Percentiles rank a stretch among this genome's conserved stretches.
Evolutionary conservation across 1,140 invertebrate genomes (phyloP).

Genomic region (Nymphalis io): DNA sequence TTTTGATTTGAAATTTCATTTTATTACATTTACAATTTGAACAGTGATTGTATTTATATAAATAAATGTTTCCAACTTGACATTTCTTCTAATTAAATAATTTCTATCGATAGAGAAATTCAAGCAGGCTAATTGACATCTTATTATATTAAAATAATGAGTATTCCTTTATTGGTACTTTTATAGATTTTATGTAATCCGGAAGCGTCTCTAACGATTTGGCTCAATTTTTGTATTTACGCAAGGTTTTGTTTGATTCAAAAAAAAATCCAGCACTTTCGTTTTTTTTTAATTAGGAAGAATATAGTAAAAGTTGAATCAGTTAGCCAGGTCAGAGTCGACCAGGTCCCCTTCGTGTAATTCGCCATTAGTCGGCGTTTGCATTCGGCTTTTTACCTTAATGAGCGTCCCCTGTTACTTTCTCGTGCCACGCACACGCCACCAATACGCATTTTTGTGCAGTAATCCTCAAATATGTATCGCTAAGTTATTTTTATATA

Average conservation of each 20-base stretch:
- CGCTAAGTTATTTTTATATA: not conserved
- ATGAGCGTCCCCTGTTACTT: slow-evolving; percentile 69
- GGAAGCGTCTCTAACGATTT: too few species aligned
- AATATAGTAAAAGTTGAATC: slow-evolving; percentile 16
- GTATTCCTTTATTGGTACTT: too few species aligned
- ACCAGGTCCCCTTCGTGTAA: slow-evolving; percentile 74
- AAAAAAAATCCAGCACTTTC: slow-evolving; percentile 3
- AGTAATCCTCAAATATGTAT: slow-evolving; percentile 40
- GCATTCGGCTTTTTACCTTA: slow-evolving; percentile 80
- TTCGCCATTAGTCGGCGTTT: slow-evolving; percentile 79
- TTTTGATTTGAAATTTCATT: too few species aligned
- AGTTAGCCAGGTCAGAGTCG: slow-evolving; percentile 29
- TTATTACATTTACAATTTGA: not conserved
- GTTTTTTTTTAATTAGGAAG: slow-evolving; percentile 26
- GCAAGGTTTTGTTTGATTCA: too few species aligned
- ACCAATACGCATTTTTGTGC: slow-evolving; percentile 72
- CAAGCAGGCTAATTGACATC: not conserved
- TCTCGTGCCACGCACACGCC: slow-evolving; percentile 61
- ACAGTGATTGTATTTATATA: not conserved
- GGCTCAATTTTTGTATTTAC: too few species aligned
- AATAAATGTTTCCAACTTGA: not conserved
- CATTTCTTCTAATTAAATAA: slow-evolving; percentile 2
- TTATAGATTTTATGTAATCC: too few species aligned
- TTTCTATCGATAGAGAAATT: not conserved
- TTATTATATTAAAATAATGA: too few species aligned